These are phyloP conservation scores for Oncorhynchus clarkii DNA, from an alignment of 2,113 vertebrate species.

Conservation along the genomic window DNA sequence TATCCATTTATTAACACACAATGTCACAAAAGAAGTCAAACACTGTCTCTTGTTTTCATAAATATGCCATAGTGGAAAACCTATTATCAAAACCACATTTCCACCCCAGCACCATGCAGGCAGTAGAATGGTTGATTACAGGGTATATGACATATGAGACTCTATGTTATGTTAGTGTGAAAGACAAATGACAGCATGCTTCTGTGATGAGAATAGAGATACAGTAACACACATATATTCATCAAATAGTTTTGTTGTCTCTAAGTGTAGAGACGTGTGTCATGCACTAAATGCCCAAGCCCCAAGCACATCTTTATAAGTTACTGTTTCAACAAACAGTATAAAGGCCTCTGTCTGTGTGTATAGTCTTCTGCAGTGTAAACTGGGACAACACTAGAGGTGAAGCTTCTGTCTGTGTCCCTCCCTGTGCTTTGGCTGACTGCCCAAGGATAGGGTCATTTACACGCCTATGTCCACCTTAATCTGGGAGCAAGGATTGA, in stretches of 20 bases:
- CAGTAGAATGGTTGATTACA: no score
- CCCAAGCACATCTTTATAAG: no score
- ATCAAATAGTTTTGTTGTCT: background rate
- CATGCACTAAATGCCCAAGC: no score
- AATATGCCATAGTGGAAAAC: constrained; percentile 5
- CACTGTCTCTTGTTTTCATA: constrained; percentile 13
- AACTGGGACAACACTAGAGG: background rate
- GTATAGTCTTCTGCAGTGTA: background rate
- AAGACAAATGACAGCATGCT: constrained; percentile 8
- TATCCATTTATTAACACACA: no score
- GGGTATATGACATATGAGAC: no score
- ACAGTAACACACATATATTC: background rate
- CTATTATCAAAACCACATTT: constrained; percentile 17
- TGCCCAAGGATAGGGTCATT: background rate
- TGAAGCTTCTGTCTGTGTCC: background rate
- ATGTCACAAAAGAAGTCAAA: background rate
- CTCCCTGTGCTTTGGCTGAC: background rate
- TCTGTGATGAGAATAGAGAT: background rate
- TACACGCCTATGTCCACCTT: background rate
- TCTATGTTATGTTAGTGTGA: constrained; percentile 2
- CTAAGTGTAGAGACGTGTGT: no score
- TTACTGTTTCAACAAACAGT: no score
- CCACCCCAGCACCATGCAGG: background rate
- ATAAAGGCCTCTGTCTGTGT: no score
- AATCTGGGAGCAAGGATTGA: background rate